A percentile compares a stretch with the other conserved stretches of the same genome.
These are phyloP conservation scores for Chionoecetes opilio DNA, from an alignment of 1,140 invertebrate species.

Conservation along the genomic window DNA sequence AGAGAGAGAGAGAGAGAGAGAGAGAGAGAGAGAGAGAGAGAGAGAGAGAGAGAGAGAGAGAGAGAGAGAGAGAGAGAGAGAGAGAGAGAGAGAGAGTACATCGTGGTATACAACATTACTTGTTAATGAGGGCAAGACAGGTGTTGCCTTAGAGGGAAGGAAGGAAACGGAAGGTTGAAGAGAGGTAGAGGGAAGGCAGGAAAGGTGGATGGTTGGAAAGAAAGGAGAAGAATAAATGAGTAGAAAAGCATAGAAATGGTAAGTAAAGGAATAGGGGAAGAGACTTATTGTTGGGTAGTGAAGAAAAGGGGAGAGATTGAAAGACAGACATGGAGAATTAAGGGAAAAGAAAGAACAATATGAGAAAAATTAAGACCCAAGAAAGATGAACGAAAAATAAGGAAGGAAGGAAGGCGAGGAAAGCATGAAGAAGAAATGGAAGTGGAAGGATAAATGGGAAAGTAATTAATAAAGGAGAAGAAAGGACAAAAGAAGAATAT, in stretches of 20 bases:
- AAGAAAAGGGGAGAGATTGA: background rate
- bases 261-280: too few species aligned
- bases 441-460: background rate
- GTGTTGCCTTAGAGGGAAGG: too few species aligned
- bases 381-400: background rate
- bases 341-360: background rate
- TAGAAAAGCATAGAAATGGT: too few species aligned
- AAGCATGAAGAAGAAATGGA: background rate
- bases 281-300: background rate
- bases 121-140: too few species aligned
- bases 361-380: background rate
- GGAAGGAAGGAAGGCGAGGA: background rate
- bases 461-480: too few species aligned
- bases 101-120: background rate
- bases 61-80: background rate
- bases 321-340: background rate
- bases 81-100: too few species aligned
- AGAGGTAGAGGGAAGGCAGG: too few species aligned
- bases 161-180: too few species aligned
- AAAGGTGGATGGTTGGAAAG: too few species aligned
- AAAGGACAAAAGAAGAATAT: background rate
- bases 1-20: background rate
- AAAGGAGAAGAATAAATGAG: too few species aligned
- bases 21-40: slow-evolving; percentile 22
- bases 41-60: background rate